Evolutionary conservation across 2,797 vertebrate species (phyloP).

Genomic region (Periparus ater): DNA sequence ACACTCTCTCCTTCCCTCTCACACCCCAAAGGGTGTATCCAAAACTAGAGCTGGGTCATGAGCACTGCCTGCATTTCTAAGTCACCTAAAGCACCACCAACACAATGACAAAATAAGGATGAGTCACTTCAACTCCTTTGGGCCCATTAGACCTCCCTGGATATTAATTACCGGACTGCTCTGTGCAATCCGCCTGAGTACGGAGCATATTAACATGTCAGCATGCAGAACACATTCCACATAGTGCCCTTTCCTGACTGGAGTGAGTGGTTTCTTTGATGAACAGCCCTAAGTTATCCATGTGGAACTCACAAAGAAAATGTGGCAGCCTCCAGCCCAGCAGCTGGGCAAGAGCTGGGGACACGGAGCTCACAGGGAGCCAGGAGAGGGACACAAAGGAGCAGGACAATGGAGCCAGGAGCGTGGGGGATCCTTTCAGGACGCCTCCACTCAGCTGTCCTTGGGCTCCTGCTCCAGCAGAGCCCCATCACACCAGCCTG

Average conservation of each 20-base stretch:
- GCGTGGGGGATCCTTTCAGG: background rate
- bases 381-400: background rate
- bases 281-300: background rate
- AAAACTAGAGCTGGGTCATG: background rate
- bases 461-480: background rate
- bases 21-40: background rate
- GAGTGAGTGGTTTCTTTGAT: background rate
- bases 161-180: background rate
- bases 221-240: background rate
- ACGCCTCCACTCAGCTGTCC: background rate
- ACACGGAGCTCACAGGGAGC: rapidly evolving
- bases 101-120: background rate
- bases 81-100: background rate
- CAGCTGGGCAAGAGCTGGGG: background rate
- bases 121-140: background rate
- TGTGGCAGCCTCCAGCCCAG: background rate
- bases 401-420: background rate
- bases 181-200: background rate
- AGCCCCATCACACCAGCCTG: background rate
- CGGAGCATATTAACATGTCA: background rate
- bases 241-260: background rate
- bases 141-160: background rate
- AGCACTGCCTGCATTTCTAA: background rate
- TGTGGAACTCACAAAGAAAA: background rate
- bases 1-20: background rate